Base-by-base conservation (phyloP, 2,888 invertebrate genomes). In the Encarsia formosa region DNA sequence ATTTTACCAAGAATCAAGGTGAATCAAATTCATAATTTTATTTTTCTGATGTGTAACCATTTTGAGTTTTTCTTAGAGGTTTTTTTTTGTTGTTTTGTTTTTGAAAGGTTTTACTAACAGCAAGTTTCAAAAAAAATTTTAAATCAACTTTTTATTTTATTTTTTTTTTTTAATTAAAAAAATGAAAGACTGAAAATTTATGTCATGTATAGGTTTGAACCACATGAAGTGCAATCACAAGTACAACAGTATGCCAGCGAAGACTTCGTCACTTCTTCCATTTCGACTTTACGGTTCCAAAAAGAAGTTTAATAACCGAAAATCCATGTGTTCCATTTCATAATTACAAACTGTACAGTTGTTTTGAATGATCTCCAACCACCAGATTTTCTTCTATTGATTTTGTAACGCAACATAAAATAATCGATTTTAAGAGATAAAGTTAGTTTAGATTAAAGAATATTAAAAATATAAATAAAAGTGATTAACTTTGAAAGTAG, bases 211-310 rank as follows among this genome's bases (percentile, higher is more conserved):
- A 57, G 57, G 57, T 57, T 38, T 57, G 57, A 57, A 45, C 32
- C n/a, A n/a, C n/a, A n/a, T n/a, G n/a, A 57, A 57, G 39, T 57
- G 57, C 51, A 52, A 57, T 44, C 57, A 57, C 52, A 57, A 57
- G 39, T 57, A 54, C 57, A 48, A 57, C 54, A 57, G 57, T 40
- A 57, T 57, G 57, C 57, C 57, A 18, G 52, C 57, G 29, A 57
- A 57, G 52, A 57, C 57, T 24, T 54, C 57, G 22, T 54, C 57
- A 16, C 53, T 57, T 19, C 52, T 57, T 18, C 51, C 54, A 39
- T 54, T 57, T 39, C 57, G 54, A 9, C 43, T 40, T 48, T 49
- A 54, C 19, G 57, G 54, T 31, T 49, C 54, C 22, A 57, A 57
- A 49, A 40, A 49, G 46, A 57, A 57, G 32, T 53, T 49, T 37